Base-by-base conservation (phyloP, 2,888 invertebrate genomes). In the Ethmia dodecea region DNA sequence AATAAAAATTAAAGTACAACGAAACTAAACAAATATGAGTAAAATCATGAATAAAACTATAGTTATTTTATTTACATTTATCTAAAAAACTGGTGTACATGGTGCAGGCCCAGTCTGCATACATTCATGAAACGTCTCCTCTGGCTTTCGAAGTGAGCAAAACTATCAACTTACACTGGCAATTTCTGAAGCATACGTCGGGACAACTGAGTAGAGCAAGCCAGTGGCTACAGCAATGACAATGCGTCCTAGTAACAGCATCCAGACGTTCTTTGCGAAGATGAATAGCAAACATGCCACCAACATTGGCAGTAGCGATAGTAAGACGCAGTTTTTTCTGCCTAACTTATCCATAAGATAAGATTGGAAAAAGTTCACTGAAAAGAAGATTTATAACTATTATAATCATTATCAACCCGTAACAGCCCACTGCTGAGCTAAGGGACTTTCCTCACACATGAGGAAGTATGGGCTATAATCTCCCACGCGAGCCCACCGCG, bases 81-180 rank as follows among this genome's bases (percentile, higher is more conserved):
- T n/a, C n/a, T n/a, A n/a, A n/a, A n/a, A n/a, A n/a, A n/a, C n/a
- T n/a, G n/a, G n/a, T n/a, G n/a, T n/a, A n/a, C n/a, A n/a, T n/a
- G n/a, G n/a, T n/a, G n/a, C n/a, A n/a, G n/a, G n/a, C n/a, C n/a
- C n/a, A n/a, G n/a, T n/a, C n/a, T n/a, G n/a, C n/a, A n/a, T n/a
- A n/a, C n/a, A n/a, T n/a, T n/a, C n/a, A n/a, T n/a, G n/a, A n/a
- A n/a, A n/a, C n/a, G n/a, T n/a, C n/a, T n/a, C n/a, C n/a, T n/a
- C n/a, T n/a, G n/a, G n/a, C n/a, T n/a, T n/a, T n/a, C n/a, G n/a
- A n/a, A n/a, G n/a, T n/a, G n/a, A n/a, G n/a, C n/a, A n/a, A n/a
- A n/a, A n/a, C n/a, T n/a, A n/a, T n/a, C 2, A 22, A 54, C 60
- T 57, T 42, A 64, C 64, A 40, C 53, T 49, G 3, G 60, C 56